Evolutionary conservation across 1,140 invertebrate genomes (phyloP).

Genomic region (Rhopalosiphum padi): DNA sequence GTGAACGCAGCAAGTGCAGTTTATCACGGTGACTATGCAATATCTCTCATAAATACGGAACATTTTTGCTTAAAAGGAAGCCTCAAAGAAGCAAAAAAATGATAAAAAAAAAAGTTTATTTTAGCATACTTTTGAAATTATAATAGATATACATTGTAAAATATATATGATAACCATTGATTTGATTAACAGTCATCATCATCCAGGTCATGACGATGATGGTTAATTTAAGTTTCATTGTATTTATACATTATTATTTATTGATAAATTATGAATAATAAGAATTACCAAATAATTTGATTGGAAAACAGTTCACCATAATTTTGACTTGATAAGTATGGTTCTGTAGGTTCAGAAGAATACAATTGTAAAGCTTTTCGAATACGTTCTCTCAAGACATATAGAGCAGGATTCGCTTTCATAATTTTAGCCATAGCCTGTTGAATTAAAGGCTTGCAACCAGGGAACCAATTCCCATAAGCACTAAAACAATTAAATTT

Average conservation of each 20-base stretch:
- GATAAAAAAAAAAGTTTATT: too few species aligned
- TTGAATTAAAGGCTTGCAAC: constrained; percentile 97
- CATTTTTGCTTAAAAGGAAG: too few species aligned
- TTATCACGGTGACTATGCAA: too few species aligned
- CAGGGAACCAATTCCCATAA: constrained; percentile 99
- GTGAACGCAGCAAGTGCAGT: too few species aligned
- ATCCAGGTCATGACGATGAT: too few species aligned
- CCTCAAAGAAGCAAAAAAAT: too few species aligned
- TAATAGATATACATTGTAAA: neutral
- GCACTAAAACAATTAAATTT: constrained; percentile 69
- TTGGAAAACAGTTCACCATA: constrained; percentile 99
- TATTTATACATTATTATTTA: neutral
- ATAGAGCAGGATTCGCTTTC: constrained; percentile 99
- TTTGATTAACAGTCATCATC: too few species aligned
- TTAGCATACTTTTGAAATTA: neutral
- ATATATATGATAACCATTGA: too few species aligned
- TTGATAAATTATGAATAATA: constrained; percentile 43
- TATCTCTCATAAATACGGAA: too few species aligned
- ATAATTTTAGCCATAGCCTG: constrained; percentile 99
- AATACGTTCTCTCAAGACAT: constrained; percentile 96
- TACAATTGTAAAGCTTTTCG: constrained; percentile 98
- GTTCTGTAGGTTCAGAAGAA: constrained; percentile 98
- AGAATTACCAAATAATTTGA: constrained; percentile 95
- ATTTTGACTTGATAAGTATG: constrained; percentile 98
- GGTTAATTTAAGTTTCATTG: too few species aligned